These are phyloP conservation scores for Ariopsis seemanni DNA, from an alignment of 2,113 vertebrate genomes.

Conservation along the genomic window DNA sequence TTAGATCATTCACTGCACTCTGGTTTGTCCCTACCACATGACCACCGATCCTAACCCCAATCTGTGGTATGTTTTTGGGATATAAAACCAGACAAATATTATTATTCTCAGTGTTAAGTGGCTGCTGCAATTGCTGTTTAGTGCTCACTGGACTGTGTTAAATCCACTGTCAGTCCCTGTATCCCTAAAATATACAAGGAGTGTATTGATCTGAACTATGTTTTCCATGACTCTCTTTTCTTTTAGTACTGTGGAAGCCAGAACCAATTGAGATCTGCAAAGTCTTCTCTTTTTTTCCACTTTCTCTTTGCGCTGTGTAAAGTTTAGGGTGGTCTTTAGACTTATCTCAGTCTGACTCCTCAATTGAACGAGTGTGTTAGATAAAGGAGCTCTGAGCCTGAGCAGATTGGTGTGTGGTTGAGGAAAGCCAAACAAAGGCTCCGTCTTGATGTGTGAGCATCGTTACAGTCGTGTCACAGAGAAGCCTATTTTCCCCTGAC, in stretches of 20 bases:
- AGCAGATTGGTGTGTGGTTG: constrained; percentile 14
- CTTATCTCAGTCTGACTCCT: constrained; percentile 26
- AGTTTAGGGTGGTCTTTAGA: constrained; percentile 9
- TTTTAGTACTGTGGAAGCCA: not conserved
- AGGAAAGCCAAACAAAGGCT: constrained; percentile 16
- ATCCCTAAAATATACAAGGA: not conserved
- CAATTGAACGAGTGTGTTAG: constrained; percentile 17
- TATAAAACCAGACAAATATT: not conserved
- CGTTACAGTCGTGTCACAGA: constrained; percentile 31
- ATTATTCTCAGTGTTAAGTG: not conserved
- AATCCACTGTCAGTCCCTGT: not conserved
- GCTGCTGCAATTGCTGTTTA: not conserved
- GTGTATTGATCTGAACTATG: not conserved
- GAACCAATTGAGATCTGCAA: not conserved
- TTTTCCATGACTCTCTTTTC: not conserved
- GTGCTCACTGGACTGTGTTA: not conserved
- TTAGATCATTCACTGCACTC: not conserved
- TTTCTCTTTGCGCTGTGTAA: not conserved
- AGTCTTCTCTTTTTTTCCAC: not conserved
- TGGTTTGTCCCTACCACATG: not conserved
- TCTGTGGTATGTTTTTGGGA: not conserved
- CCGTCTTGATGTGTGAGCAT: constrained; percentile 19
- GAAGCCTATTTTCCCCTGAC: constrained; percentile 34
- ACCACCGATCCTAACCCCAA: not conserved
- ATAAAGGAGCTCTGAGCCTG: not conserved